Evolutionary conservation across 2,888 invertebrate genomes (phyloP), one percentile per base, ranked within the genome.

Genomic region (Nudaria mundana): DNA sequence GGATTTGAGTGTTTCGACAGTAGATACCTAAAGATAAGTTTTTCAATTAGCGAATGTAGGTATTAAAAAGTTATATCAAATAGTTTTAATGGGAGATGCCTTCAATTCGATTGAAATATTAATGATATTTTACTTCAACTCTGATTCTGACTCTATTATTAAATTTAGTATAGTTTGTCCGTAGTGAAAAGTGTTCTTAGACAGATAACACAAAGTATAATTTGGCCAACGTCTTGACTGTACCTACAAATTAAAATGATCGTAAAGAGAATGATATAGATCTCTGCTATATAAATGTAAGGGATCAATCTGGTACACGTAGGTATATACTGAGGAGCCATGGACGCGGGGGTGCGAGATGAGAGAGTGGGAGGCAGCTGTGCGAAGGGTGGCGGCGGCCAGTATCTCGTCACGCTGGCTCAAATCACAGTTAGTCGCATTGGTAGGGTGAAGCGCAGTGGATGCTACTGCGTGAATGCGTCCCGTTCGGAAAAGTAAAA

Each of bases 361-460:
- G 60, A 57, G 53, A 48, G 61, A 43, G 66, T 66, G 63, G 65
- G 66, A 54, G 60, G 56, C 59, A 65, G 73, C 57, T 66, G 68
- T 65, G 67, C 64, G 66, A 66, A 64, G 71, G 72, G 70, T 50
- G 55, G 68, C 56, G 69, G 68, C 70, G 70, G 75, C 70, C 65
- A 65, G 69, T 60, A 67, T 71, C 74, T 71, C 72, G 69, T 57
- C 58, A 62, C 58, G 63, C 56, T 52, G 57, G 59, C 76, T 76
- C 65, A 76, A 81, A 83, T 81, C 80, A 69, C 80, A 73, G 74
- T 81, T 71, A 81, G 79, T 78, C 66, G 68, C 71, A 66, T 67
- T 59, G 64, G 64, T 76, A 71, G 68, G 48, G 65, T 55, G 73
- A 67, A 69, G 72, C 81, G 81, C 75, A 74, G 61, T 52, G 53